phyloP scores from a whole-genome alignment of 2,888 invertebrate genomes.

The Tetheella fluctuosa region DNA sequence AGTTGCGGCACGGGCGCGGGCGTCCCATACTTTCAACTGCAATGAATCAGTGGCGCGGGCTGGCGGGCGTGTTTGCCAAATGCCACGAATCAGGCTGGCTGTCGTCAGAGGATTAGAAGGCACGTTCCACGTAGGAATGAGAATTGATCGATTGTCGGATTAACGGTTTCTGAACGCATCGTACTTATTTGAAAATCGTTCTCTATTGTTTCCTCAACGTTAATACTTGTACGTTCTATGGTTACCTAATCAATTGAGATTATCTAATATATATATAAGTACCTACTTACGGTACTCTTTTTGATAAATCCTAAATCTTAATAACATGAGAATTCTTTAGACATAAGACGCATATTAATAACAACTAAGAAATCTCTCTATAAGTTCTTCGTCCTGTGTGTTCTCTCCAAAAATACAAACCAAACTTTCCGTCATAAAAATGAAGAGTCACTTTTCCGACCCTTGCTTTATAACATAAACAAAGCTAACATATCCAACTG shows the following conservation, averaged over 20 bases:
- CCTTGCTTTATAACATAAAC: conserved; percentile 57
- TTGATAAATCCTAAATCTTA: too few relatives aligned
- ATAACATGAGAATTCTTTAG: too few relatives aligned
- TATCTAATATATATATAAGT: too few relatives aligned
- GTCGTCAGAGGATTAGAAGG: conserved; percentile 68
- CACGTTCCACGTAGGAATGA: conserved; percentile 74
- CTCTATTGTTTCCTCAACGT: background rate
- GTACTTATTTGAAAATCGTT: conserved; percentile 7
- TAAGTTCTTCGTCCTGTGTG: conserved; percentile 56
- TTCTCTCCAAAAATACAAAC: conserved; percentile 36
- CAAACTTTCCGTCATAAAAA: conserved; percentile 26
- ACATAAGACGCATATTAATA: background rate
- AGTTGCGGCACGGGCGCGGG: conserved; percentile 50
- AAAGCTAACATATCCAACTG: conserved; percentile 44
- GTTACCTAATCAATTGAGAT: background rate
- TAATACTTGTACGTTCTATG: background rate
- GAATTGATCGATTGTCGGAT: conserved; percentile 64
- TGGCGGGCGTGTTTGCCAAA: conserved; percentile 16
- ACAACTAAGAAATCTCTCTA: background rate
- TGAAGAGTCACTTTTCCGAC: conserved; percentile 47
- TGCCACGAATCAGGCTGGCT: conserved; percentile 49
- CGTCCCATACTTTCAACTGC: conserved; percentile 26
- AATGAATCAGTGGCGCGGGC: conserved; percentile 39
- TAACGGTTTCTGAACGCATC: conserved; percentile 38
- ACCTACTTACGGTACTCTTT: too few relatives aligned